Base-by-base conservation (phyloP, 2,113 vertebrate genomes). In the Oxygymnocypris stewartii region DNA sequence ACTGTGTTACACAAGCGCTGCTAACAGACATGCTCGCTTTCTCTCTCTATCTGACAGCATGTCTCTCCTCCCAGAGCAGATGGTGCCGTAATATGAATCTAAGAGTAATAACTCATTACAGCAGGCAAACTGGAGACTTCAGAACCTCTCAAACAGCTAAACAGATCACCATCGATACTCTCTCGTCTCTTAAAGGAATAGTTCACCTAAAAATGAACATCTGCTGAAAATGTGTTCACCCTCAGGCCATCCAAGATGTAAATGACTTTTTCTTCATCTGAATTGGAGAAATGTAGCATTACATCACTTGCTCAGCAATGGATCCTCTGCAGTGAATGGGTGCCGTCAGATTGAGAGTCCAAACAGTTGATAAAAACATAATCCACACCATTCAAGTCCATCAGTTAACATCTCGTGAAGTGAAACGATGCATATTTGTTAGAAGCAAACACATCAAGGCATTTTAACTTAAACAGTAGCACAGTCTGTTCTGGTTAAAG, bases 21-120 rank as follows among this genome's bases (percentile, higher is more conserved):
- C 57, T 78, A 54, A 78, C 28, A 35, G 49, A 31, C 28, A 78
- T 11, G 49, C 31, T 23, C 18, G 16, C 7, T 20, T 37, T 71
- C 23, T 25, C 74, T 8, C 20, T 54, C 76, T 35, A n/a, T 37
- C 31, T 20, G 76, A 51, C 73, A 77, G 37, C 74, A 14, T 25
- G 18, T 25, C 74, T 79, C 81, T 84, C n/a, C n/a, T n/a, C 23
- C 51, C 3, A 78, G 67, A 85, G 78, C 88, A 87, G 88, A 89
- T 89, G 85, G 88, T 84, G 67, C 57, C 37, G 47, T 82, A 82
- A 87, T 87, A 76, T 85, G 79, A 89, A 84, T 82, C 78, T 82
- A 74, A 78, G 78, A 63, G 83, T 79, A 87, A 87, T 87, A 85
- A 89, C 85, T 82, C 54, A 67, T 25, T 28, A 47, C 40, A 31